Evolutionary conservation across 2,888 invertebrate genomes (phyloP).

Genomic region (Tachina fera): DNA sequence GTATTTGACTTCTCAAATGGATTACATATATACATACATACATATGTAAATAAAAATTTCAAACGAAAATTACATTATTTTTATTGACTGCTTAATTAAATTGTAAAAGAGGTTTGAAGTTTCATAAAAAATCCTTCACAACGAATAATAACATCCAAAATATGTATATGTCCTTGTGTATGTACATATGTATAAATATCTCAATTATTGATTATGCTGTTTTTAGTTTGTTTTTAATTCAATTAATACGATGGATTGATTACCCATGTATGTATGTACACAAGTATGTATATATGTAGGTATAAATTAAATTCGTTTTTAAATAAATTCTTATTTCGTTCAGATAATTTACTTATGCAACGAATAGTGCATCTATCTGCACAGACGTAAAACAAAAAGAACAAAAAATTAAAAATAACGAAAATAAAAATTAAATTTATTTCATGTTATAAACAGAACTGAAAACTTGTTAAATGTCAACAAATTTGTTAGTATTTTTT

Average conservation of each 20-base stretch:
- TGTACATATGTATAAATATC: background rate
- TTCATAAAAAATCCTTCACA: background rate
- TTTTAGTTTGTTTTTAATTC: background rate
- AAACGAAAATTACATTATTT: background rate
- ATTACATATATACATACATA: background rate
- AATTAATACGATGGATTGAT: background rate
- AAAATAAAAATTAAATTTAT: constrained; percentile 40
- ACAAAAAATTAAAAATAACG: constrained; percentile 6
- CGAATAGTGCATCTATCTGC: constrained; percentile 3
- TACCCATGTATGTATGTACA: background rate
- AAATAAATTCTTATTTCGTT: constrained; percentile 38
- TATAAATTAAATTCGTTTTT: constrained; percentile 12
- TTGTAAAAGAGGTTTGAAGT: background rate
- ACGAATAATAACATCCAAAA: background rate
- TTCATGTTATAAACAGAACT: constrained; percentile 54
- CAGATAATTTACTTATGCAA: constrained; percentile 50
- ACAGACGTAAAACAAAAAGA: constrained; percentile 8
- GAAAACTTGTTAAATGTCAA: constrained; percentile 64
- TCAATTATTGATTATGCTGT: too few relatives aligned
- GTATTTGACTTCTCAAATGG: background rate
- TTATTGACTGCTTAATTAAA: background rate
- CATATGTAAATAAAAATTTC: background rate
- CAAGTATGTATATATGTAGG: too few relatives aligned
- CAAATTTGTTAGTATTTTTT: constrained; percentile 50
- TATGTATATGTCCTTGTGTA: background rate